These are phyloP conservation scores for Tragulus kanchil DNA, from an alignment of 2,113 vertebrate species.

Conservation along the genomic window DNA sequence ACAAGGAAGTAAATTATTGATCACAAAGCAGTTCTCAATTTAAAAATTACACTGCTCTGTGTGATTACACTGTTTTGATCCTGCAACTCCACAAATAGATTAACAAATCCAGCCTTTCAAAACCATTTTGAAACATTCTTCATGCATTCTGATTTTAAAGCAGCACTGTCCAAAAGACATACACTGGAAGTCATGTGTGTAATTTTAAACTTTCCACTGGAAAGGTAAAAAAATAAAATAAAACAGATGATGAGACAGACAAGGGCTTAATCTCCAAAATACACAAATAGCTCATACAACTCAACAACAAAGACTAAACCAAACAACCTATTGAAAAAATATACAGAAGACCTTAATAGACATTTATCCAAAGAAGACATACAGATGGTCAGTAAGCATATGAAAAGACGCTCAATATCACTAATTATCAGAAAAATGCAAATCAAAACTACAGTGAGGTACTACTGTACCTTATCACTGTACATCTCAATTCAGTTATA, in stretches of 20 bases:
- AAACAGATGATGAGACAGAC: neutral
- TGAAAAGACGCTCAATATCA: neutral
- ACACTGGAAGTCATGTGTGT: neutral
- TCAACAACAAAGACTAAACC: neutral
- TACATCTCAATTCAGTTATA: neutral
- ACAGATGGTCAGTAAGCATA: neutral
- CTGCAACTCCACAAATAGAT: neutral
- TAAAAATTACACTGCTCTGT: slow-evolving; percentile 26
- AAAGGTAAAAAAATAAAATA: slow-evolving; percentile 30
- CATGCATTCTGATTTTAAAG: slow-evolving; percentile 70
- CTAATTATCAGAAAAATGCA: neutral
- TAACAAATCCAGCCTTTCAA: slow-evolving; percentile 47
- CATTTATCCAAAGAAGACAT: neutral
- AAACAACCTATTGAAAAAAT: neutral
- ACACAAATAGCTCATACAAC: neutral
- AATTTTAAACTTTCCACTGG: slow-evolving; percentile 25
- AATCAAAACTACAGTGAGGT: neutral
- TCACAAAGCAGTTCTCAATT: slow-evolving; percentile 69
- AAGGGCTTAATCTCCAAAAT: neutral
- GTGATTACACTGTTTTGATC: neutral
- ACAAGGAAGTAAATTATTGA: slow-evolving; percentile 69
- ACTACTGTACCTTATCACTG: neutral
- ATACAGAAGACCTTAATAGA: neutral
- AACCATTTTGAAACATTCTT: slow-evolving; percentile 46
- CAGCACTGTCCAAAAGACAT: slow-evolving; percentile 24